Conservation (phyloP, 1,140 invertebrate species). For the Drosophila repleta region DNA sequence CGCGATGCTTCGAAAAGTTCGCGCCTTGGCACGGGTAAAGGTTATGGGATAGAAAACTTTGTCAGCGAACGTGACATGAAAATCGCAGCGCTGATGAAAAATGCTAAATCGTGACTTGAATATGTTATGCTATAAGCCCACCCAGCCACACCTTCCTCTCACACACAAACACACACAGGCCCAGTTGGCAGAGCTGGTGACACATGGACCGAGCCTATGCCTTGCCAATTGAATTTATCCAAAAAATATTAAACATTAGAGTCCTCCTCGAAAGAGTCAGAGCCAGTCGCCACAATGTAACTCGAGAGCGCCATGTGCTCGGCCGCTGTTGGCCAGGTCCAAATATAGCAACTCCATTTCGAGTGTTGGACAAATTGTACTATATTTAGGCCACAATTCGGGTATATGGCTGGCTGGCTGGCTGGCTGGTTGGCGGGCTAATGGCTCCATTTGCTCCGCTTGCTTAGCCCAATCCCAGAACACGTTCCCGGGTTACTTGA, state of each 20-base stretch:
- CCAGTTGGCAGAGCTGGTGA: constrained; percentile 8
- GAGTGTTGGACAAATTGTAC: constrained; percentile 15
- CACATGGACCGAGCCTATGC: constrained; percentile 41
- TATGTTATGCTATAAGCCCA: constrained; percentile 9
- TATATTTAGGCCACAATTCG: constrained; percentile 62
- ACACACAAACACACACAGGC: not conserved
- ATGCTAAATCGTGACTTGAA: constrained; percentile 65
- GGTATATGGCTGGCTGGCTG: constrained; percentile 18
- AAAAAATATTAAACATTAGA: constrained; percentile 16
- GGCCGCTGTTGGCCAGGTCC: constrained; percentile 14
- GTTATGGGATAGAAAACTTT: constrained; percentile 52
- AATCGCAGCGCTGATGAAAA: constrained; percentile 66
- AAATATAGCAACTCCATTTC: constrained; percentile 57
- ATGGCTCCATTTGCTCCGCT: constrained; percentile 47
- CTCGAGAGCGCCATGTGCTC: constrained; percentile 43
- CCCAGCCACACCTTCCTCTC: not conserved
- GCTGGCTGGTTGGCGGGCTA: constrained; percentile 15
- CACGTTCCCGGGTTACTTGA: constrained; percentile 59
- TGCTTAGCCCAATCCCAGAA: constrained; percentile 1
- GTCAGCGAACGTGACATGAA: constrained; percentile 64
- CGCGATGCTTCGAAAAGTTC: constrained; percentile 43
- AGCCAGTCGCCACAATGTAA: constrained; percentile 13
- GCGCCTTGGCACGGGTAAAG: constrained; percentile 42
- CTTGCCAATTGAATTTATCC: constrained; percentile 41
- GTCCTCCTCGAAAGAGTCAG: not conserved